phyloP scores from a whole-genome alignment of 1,140 invertebrate genomes.

The Hydropsyche tenuis region DNA sequence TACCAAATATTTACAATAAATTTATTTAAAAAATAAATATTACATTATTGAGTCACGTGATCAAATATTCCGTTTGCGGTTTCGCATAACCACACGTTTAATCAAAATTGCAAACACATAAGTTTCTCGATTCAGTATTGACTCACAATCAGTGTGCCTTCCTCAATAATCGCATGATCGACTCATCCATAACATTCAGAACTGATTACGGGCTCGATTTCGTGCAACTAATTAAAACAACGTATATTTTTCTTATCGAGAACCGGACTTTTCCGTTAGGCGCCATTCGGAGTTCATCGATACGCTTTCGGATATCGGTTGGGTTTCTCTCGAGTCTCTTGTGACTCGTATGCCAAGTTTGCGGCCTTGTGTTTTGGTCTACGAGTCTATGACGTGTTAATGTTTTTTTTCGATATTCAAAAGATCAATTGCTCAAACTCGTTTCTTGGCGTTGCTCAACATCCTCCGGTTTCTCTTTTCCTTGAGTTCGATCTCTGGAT shows the following conservation, averaged over 20 bases:
- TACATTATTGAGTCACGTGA: not conserved
- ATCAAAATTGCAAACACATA: too few species aligned
- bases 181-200: not conserved
- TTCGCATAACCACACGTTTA: not conserved
- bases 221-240: slow-evolving; percentile 7
- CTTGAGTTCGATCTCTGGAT: too few species aligned
- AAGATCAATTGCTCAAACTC: too few species aligned
- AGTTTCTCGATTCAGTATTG: too few species aligned
- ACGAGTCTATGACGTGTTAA: too few species aligned
- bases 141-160: too few species aligned
- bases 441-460: too few species aligned
- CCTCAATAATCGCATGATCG: too few species aligned
- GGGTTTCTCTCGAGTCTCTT: not conserved
- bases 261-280: slow-evolving; percentile 19
- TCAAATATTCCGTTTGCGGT: not conserved
- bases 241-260: slow-evolving; percentile 1
- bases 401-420: too few species aligned
- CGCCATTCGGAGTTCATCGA: not conserved
- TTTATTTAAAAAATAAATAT: too few species aligned
- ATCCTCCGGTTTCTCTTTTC: too few species aligned
- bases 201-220: not conserved
- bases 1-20: not conserved
- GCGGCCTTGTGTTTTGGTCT: not conserved
- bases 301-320: not conserved
- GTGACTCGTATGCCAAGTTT: not conserved